These are phyloP conservation scores for Borostomias antarcticus DNA, from an alignment of 2,797 vertebrate genomes.

Conservation along the genomic window DNA sequence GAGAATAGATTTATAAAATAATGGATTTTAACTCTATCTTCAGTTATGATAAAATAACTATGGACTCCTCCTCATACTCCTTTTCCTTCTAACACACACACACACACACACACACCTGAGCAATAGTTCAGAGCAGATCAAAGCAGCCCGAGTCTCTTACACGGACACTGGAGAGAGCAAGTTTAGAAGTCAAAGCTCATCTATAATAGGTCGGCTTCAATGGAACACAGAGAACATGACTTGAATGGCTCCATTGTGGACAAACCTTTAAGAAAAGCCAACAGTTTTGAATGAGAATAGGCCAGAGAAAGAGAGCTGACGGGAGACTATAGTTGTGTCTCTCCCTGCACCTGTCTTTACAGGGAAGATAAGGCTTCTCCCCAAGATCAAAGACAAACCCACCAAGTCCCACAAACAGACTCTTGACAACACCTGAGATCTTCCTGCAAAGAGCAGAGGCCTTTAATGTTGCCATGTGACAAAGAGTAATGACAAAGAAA, in stretches of 20 bases:
- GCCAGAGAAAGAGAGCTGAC: background rate
- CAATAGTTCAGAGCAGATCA: slow-evolving; percentile 11
- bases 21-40: too few relatives aligned
- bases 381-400: slow-evolving; percentile 16
- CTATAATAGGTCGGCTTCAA: slow-evolving; percentile 14
- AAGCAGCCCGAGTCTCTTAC: slow-evolving; percentile 12
- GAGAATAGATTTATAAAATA: too few relatives aligned
- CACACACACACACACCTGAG: slow-evolving; percentile 3
- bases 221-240: background rate
- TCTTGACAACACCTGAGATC: slow-evolving; percentile 8
- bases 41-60: too few relatives aligned
- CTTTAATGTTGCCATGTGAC: slow-evolving; percentile 25
- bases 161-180: slow-evolving; percentile 9
- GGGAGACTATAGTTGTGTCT: background rate
- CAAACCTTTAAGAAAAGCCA: background rate
- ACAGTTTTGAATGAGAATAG: slow-evolving; percentile 6
- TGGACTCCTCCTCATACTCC: too few relatives aligned
- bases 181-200: slow-evolving; percentile 8
- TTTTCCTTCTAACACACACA: background rate
- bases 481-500: slow-evolving; percentile 19
- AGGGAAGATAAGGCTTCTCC: slow-evolving; percentile 5
- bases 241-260: slow-evolving; percentile 4
- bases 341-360: slow-evolving; percentile 8
- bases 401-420: slow-evolving; percentile 14
- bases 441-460: background rate